phyloP scores from a whole-genome alignment of 2,888 invertebrate genomes.

The Lycocerus yunnanus region DNA sequence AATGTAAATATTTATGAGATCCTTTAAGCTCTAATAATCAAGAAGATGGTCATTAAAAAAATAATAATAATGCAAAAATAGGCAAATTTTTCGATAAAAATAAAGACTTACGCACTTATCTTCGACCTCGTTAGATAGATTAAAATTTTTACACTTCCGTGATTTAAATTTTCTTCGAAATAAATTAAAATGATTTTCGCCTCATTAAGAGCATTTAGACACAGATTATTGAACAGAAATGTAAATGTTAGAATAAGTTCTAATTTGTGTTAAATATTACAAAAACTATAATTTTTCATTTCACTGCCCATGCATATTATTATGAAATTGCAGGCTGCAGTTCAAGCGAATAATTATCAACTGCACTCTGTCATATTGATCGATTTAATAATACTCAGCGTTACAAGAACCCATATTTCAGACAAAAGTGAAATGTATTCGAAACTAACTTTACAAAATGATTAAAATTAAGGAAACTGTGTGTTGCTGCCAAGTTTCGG shows the following conservation, averaged over 20 bases:
- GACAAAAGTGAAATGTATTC: neutral
- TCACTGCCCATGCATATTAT: neutral
- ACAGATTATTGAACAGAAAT: neutral
- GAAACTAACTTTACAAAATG: neutral
- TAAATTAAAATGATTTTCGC: neutral
- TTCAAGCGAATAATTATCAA: neutral
- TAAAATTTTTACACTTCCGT: neutral
- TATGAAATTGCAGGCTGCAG: neutral
- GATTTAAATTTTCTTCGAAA: neutral
- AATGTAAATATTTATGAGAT: neutral
- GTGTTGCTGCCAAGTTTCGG: neutral
- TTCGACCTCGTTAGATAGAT: neutral
- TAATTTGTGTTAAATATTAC: neutral
- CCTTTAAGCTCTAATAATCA: neutral
- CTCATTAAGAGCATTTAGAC: neutral
- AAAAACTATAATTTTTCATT: neutral
- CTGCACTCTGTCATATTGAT: neutral
- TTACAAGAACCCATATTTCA: neutral
- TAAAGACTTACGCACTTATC: neutral
- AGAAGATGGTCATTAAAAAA: neutral
- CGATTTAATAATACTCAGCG: neutral
- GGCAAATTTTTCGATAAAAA: neutral
- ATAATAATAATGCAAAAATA: neutral
- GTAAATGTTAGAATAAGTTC: neutral
- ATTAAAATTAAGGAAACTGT: neutral